Evolutionary conservation across 2,888 invertebrate species (phyloP).

Genomic region (Cheilosia pagana): DNA sequence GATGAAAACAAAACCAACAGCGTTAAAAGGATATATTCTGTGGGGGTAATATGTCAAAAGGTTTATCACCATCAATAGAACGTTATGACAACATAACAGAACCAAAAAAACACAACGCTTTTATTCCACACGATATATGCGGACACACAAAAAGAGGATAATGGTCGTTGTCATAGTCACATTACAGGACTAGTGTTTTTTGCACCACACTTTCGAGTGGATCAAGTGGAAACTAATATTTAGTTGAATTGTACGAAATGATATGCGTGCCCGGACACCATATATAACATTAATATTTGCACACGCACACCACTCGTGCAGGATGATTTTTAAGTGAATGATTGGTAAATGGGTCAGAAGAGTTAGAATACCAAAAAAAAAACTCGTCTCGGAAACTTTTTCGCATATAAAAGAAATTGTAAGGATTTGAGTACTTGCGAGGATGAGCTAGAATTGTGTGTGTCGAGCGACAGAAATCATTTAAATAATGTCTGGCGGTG

Average conservation of each 20-base stretch:
- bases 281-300: slow-evolving; percentile 46
- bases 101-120: slow-evolving; percentile 38
- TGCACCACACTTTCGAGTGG: slow-evolving; percentile 43
- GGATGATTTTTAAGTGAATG: slow-evolving; percentile 49
- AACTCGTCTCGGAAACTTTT: slow-evolving; percentile 51
- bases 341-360: slow-evolving; percentile 71
- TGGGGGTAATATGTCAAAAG: slow-evolving; percentile 56
- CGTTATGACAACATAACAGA: slow-evolving; percentile 62
- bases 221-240: slow-evolving; percentile 69
- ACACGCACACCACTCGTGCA: not conserved
- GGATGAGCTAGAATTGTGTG: slow-evolving; percentile 30
- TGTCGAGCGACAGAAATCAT: slow-evolving; percentile 1
- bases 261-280: slow-evolving; percentile 65
- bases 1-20: slow-evolving; percentile 45
- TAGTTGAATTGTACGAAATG: slow-evolving; percentile 48
- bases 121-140: not conserved
- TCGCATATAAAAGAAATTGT: slow-evolving; percentile 52
- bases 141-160: slow-evolving; percentile 47
- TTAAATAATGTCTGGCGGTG: slow-evolving; percentile 39
- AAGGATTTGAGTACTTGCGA: slow-evolving; percentile 42
- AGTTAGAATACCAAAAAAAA: slow-evolving; percentile 33
- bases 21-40: slow-evolving; percentile 59
- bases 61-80: slow-evolving; percentile 68
- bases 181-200: slow-evolving; percentile 7
- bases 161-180: slow-evolving; percentile 53